Evolutionary conservation across 2,797 vertebrate species (phyloP).

Genomic region (Catharus ustulatus): DNA sequence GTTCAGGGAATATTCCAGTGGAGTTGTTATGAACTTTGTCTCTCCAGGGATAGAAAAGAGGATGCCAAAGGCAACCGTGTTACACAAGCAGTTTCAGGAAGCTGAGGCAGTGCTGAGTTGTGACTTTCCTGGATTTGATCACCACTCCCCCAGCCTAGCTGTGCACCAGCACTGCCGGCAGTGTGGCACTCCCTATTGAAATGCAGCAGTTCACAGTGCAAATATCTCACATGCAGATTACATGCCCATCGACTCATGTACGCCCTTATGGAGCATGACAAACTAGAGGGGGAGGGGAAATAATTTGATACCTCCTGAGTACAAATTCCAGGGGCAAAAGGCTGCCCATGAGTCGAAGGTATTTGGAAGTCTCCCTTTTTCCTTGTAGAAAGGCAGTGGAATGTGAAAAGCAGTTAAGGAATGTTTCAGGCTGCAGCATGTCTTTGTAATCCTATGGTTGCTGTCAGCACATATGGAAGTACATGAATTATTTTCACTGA

Average conservation of each 20-base stretch:
- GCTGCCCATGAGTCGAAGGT: background rate
- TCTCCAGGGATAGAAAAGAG: background rate
- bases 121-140: background rate
- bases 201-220: background rate
- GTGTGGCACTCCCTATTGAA: background rate
- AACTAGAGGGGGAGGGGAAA: background rate
- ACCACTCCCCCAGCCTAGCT: background rate
- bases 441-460: accelerated
- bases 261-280: background rate
- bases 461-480: accelerated
- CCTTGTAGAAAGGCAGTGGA: background rate
- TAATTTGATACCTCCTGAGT: background rate
- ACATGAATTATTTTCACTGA: background rate
- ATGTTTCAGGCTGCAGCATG: background rate
- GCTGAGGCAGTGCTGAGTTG: background rate
- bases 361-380: background rate
- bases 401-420: background rate
- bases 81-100: background rate
- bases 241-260: background rate
- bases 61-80: background rate
- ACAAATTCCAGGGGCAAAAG: background rate
- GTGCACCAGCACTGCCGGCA: background rate
- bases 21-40: background rate
- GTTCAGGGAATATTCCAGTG: background rate
- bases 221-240: background rate